Base-by-base conservation (phyloP, 2,888 invertebrate species). In the Cyaniris semiargus region DNA sequence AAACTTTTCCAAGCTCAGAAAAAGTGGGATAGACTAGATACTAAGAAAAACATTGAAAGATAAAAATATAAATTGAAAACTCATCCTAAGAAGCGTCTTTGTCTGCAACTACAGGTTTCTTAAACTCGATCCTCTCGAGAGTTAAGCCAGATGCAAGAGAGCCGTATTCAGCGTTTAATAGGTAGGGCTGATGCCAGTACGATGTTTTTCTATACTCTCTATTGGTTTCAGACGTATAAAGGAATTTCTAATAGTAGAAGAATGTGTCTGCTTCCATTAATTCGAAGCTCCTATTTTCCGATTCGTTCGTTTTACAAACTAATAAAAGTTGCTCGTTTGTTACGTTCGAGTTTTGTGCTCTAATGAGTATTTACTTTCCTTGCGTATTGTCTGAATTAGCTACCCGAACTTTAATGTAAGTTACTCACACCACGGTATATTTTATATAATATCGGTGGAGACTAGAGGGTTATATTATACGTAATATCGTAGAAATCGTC, bases 241-340 rank as follows among this genome's bases (percentile, higher is more conserved):
- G 78, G 80, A 81, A 81, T 80, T 81, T 82, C 79, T 80, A 81
- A 80, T 81, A 83, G 83, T 82, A 78, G 80, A 81, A 85, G 85
- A 86, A 85, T 84, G 83, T 84, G 85, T 83, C 85, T 86, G 82
- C 84, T 83, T 83, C 82, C 83, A 81, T 79, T 79, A 79, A 81
- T 82, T 84, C 82, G 79, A 81, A 82, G 83, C 82, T 82, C 80
- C 72, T 77, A 83, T 81, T 80, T 81, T 81, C 79, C 81, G 78
- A 83, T 83, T 81, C 80, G 79, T 79, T 80, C 80, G 77, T 79
- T 78, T 79, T 79, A 72, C 79, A 80, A 81, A 81, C 79, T 80
- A 77, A 78, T 80, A 82, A 82, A 82, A 78, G 78, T 80, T 78
- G 80, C 79, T 79, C 77, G 79, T 78, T 76, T 74, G 78, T 77